Evolutionary conservation across 37 sponge, comb jelly and placozoan species (phyloP), one percentile per base, ranked within the genome.

Genomic region (Lycopodina hypogea): DNA sequence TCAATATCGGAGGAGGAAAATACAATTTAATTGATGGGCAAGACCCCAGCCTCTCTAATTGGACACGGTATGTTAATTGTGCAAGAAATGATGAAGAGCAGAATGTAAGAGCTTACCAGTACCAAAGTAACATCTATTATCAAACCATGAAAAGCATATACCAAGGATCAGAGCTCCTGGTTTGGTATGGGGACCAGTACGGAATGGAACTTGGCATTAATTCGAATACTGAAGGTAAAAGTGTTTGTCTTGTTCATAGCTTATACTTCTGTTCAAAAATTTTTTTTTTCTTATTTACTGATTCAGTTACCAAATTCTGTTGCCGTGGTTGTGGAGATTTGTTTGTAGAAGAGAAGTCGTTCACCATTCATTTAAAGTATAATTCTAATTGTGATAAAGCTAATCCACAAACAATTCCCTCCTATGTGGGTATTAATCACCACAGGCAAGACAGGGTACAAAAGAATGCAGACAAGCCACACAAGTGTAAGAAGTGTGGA

Each of bases 31-130:
- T 88, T 53, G 93, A 92, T 84, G 93, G 93, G 0, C 57, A 55
- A 61, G 78, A 76, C n/a, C 74, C 81, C 35, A 33, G 37, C 3
- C 35, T 39, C 38, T 77, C 90, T 50, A 96, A 93, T 66, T 93
- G 97, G 97, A 33, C 93, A 79, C 50, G 92, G 21, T 96, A 75
- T 77, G 81, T 96, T 56, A 91, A 96, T 77, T 93, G 91, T 74
- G 97, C 97, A 30, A 45, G 93, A 35, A 75, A 85, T 72, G 93
- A 90, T 42, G 79, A 80, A 4, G 93, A 96, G 58, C 97, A 96
- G 83, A 96, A 96, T 78, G 71, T 96, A 76, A 87, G 88, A 37
- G 97, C 92, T 41, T 96, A 88, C 79, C 97, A 96, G 85, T 88
- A 78, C 73, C 71, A 74, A 29, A 88, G 86, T 0, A 56, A 85